Base-by-base conservation (phyloP, 2,888 invertebrate genomes). In the Dicyrtomina minuta region DNA sequence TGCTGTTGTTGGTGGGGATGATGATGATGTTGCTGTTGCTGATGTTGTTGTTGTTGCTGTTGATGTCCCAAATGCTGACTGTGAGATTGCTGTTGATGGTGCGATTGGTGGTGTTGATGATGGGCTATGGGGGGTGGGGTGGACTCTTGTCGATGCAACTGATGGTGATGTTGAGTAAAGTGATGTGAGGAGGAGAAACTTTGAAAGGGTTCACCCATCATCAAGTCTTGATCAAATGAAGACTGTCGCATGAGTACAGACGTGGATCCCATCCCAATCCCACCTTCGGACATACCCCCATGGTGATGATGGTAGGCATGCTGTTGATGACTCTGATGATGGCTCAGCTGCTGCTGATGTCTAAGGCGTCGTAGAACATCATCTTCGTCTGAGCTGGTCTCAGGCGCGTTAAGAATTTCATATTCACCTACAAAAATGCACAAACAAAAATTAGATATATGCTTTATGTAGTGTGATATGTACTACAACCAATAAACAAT, bases 301-400 rank as follows among this genome's bases (percentile, higher is more conserved):
- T 33, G 33, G 8, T 68, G 65, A 64, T 71, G 71, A 49, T 68
- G 65, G 17, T 68, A 56, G 20, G 44, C 62, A 24, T 68, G 56
- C 26, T 55, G 55, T 15, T 15, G 24, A 27, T 55, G 55, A 51
- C 22, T 24, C 8, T 33, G 33, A 41, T 65, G 65, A 61, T 72
- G 72, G 33, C 66, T 67, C 17, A 67, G 70, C 17, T 70, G 72
- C 33, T 69, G 69, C 44, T 72, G 70, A 26, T 70, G 79, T 68
- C 82, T 81, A 72, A 88, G 84, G 61, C 87, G 84, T 71, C 87
- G 84, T 74, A 88, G 84, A 51, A 88, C 87, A 80, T 88, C 88
- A 79, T 87, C 87, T 80, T 91, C 91, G 60, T 91, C 91, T 43
- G 90, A 90, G 77, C 90, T 90, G 4, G 87, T 86, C 74, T 88